These are phyloP conservation scores for Butorides virescens DNA, from an alignment of 2,113 vertebrate genomes.

Conservation along the genomic window DNA sequence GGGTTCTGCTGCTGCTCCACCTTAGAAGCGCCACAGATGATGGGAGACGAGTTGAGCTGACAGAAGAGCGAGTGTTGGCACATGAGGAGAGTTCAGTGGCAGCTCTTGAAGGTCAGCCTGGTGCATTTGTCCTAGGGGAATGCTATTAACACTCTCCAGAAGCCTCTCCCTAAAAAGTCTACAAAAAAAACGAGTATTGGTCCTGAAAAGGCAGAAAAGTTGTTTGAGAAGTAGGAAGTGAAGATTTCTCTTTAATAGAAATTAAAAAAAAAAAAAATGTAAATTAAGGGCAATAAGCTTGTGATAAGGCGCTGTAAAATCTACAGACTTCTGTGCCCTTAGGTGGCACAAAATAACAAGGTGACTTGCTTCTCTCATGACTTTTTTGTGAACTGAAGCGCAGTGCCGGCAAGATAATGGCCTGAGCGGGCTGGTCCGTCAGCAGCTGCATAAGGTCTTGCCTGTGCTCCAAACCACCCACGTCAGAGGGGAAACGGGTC, in stretches of 20 bases:
- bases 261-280: background rate
- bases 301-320: background rate
- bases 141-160: accelerated
- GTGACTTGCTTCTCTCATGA: background rate
- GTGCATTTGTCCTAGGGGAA: background rate
- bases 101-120: background rate
- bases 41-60: background rate
- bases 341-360: background rate
- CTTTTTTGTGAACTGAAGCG: background rate
- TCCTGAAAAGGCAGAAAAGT: background rate
- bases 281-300: background rate
- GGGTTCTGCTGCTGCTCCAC: background rate
- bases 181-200: background rate
- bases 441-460: background rate
- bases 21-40: background rate
- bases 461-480: no score
- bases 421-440: background rate
- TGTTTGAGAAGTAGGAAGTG: background rate
- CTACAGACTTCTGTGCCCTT: background rate
- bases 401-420: background rate
- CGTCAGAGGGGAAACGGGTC: background rate
- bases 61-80: background rate
- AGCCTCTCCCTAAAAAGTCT: background rate
- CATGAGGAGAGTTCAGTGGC: background rate
- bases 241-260: background rate